phyloP scores from a whole-genome alignment of 2,797 vertebrate genomes.

The Phoxinus dragarum region DNA sequence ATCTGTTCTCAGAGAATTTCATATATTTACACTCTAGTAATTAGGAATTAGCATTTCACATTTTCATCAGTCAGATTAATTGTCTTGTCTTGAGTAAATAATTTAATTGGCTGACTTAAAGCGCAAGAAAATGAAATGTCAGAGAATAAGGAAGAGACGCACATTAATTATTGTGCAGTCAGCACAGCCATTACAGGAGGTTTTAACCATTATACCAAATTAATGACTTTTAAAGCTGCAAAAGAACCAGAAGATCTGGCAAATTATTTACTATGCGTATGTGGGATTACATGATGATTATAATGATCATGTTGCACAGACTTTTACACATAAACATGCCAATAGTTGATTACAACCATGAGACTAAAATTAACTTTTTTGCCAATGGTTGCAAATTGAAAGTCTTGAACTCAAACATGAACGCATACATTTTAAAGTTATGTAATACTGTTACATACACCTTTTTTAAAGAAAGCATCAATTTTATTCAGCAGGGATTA shows the following conservation, averaged over 20 bases:
- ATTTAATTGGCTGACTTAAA: conserved; percentile 61
- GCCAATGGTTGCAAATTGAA: not conserved
- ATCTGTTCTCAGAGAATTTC: conserved; percentile 62
- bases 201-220: conserved; percentile 59
- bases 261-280: conserved; percentile 40
- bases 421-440: not conserved
- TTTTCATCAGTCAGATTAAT: conserved; percentile 69
- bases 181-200: conserved; percentile 44
- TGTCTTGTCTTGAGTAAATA: conserved; percentile 67
- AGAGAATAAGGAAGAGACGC: conserved; percentile 25
- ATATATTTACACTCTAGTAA: conserved; percentile 71
- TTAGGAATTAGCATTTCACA: conserved; percentile 68
- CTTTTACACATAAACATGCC: conserved; percentile 23
- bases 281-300: conserved; percentile 48
- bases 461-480: not conserved
- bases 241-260: conserved; percentile 48
- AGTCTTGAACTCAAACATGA: not conserved
- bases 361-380: not conserved
- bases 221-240: conserved; percentile 52
- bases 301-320: conserved; percentile 33
- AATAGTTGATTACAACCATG: conserved; percentile 28
- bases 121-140: conserved; percentile 36
- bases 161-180: conserved; percentile 60
- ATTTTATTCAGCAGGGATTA: not conserved
- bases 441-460: not conserved